These are phyloP conservation scores for Oscheius sp. DNA, from an alignment of 2,888 invertebrate genomes.

Conservation along the genomic window DNA sequence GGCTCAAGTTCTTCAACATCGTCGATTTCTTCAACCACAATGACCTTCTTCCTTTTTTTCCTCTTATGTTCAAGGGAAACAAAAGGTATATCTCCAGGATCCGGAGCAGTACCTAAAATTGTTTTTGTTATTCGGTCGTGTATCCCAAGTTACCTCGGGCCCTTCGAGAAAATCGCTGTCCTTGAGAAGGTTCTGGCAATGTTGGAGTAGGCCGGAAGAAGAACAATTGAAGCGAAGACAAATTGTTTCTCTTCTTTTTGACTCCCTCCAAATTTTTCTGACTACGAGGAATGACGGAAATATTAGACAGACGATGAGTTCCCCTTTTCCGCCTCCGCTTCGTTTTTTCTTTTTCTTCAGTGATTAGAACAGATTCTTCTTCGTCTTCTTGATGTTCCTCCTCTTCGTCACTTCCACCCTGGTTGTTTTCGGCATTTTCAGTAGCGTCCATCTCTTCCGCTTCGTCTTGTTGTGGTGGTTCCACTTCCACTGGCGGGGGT, in stretches of 20 bases:
- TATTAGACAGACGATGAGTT: neutral
- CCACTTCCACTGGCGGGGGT: neutral
- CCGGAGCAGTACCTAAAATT: constrained; percentile 16
- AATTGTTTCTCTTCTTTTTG: constrained; percentile 24
- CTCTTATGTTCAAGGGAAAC: constrained; percentile 9
- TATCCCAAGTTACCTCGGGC: too few species aligned
- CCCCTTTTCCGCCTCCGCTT: neutral
- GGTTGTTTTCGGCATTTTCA: neutral
- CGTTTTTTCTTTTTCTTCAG: neutral
- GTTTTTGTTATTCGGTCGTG: too few species aligned
- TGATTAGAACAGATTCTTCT: neutral
- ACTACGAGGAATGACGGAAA: too few species aligned
- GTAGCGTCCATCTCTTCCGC: neutral
- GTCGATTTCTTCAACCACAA: neutral
- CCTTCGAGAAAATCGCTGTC: constrained; percentile 33
- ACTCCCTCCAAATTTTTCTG: neutral
- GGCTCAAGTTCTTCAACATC: constrained; percentile 2
- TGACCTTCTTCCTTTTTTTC: neutral
- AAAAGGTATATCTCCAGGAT: constrained; percentile 5
- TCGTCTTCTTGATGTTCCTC: neutral
- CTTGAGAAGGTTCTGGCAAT: constrained; percentile 21
- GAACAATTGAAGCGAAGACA: constrained; percentile 10
- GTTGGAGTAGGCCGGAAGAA: constrained; percentile 11
- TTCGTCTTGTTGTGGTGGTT: neutral
- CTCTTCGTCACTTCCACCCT: neutral